Base-by-base conservation (phyloP, 2,888 invertebrate genomes). In the Eupithecia centaureata region DNA sequence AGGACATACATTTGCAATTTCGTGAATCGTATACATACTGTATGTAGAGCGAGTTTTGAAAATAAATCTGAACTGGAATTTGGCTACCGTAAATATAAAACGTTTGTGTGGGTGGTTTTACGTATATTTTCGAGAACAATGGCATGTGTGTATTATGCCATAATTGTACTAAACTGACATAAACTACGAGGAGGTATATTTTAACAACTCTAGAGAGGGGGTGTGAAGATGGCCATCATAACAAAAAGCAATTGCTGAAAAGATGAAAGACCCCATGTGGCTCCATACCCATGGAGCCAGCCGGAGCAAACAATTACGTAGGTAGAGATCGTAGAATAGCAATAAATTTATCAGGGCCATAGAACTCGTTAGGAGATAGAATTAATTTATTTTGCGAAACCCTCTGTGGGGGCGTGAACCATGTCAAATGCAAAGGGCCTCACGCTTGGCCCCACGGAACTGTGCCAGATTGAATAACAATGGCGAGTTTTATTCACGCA, bases 321-420 rank as follows among this genome's bases (percentile, higher is more conserved):
- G 57, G 57, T 57, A 57, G 32, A 57, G 57, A 57, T 57, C 18
- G 10, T 58, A 42, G n/a, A 83, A 80, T 84, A 77, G 88, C 89
- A 87, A 85, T 85, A 87, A 86, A 86, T 77, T 76, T 84, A 90
- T 88, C 79, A 89, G 88, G 81, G 65, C 71, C 79, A 90, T 83
- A 83, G 32, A 76, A 69, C 65, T 67, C 59, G 65, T 81, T 77
- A 77, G 82, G 81, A 71, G 70, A 64, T 60, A 51, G 57, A 57
- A 57, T 57, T 57, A 57, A 57, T 57, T 57, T 57, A 57, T 57
- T 57, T 57, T 32, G 57, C 22, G 22, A 32, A 33, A 18, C 57
- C 57, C 32, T 57, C 30, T 8, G 47, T n/a, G 57, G 52, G 30
- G 35, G 51, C 54, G 54, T 47, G 47, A 38, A 35, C 66, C 60